Evolutionary conservation across 2,888 invertebrate genomes (phyloP), one percentile per base, ranked within the genome.

Genomic region (Pollenia angustigena): DNA sequence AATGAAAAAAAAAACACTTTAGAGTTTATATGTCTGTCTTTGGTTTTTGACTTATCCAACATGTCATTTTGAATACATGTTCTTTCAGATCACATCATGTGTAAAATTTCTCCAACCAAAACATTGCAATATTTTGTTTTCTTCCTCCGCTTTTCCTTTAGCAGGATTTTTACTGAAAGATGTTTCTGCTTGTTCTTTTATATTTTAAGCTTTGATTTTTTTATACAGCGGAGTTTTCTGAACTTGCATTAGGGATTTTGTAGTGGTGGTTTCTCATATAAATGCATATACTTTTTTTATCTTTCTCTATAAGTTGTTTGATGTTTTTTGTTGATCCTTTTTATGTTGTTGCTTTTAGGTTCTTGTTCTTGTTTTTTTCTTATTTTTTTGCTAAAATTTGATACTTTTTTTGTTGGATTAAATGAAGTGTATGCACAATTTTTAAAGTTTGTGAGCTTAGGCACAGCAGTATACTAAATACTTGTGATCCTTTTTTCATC

Each of bases 341-440:
- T 44, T 80, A 44, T 58, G 1, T 32, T 81, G 58, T 56, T 44
- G 16, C 16, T 23, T 64, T 32, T 32, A 32, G 6, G 32, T 32
- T 32, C 32, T 46, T 40, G 16, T 54, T 46, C 54, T 48, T 68
- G n/a, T n/a, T 11, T 62, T 58, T 68, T 60, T 52, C 50, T 48
- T 14, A 40, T 84, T 52, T 14, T 81, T 64, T 56, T 48, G 42
- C 54, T 48, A 81, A 84, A 84, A 87, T 84, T 87, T 87, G 87
- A 87, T 87, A 87, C 87, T 84, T 84, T 87, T 82, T 84, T 76
- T 82, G 69, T 62, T 81, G 72, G 78, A 69, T 81, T 78, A 60
- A 87, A 84, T 87, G 78, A 87, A 84, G 78, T 84, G 87, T 50
- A 81, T 87, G 64, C 87, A 87, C 87, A 87, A 87, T 87, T 87